Conservation (phyloP, 2,888 invertebrate genomes). For the Ophion slaviceki region DNA sequence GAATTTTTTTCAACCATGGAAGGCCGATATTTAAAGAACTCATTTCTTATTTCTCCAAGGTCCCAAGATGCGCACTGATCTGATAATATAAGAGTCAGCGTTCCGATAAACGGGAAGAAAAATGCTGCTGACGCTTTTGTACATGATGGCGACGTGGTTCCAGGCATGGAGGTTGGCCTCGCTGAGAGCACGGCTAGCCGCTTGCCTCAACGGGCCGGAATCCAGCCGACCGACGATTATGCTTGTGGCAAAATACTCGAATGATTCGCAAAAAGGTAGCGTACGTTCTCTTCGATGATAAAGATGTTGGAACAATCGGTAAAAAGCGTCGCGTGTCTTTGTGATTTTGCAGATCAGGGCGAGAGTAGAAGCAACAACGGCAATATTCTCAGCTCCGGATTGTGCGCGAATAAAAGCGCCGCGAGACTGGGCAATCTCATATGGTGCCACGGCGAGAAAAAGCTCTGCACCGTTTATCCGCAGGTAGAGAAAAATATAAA, state of each 20-base stretch:
- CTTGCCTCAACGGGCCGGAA: slow-evolving; percentile 72
- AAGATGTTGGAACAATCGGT: neutral
- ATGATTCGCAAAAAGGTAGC: slow-evolving; percentile 75
- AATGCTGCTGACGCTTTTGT: slow-evolving; percentile 92
- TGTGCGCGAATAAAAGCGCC: slow-evolving; percentile 85
- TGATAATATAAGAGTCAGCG: neutral
- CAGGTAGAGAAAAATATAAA: slow-evolving; percentile 82
- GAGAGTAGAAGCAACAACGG: slow-evolving; percentile 59
- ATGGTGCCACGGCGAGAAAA: slow-evolving; percentile 85
- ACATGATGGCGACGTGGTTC: slow-evolving; percentile 92
- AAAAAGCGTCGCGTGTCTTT: slow-evolving; percentile 9
- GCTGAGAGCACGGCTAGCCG: slow-evolving; percentile 88
- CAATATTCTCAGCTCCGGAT: slow-evolving; percentile 84
- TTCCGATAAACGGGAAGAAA: slow-evolving; percentile 10
- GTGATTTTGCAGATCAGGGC: slow-evolving; percentile 34
- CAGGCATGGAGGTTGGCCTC: slow-evolving; percentile 92
- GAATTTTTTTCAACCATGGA: neutral
- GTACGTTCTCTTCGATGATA: too few relatives aligned
- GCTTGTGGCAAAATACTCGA: slow-evolving; percentile 75
- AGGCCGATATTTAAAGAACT: neutral
- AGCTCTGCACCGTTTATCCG: slow-evolving; percentile 86
- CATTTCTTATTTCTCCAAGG: neutral
- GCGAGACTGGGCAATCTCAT: slow-evolving; percentile 88
- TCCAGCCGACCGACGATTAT: slow-evolving; percentile 75
- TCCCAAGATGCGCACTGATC: neutral